phyloP scores from a whole-genome alignment of 2,888 invertebrate species.

The Pocota personata region DNA sequence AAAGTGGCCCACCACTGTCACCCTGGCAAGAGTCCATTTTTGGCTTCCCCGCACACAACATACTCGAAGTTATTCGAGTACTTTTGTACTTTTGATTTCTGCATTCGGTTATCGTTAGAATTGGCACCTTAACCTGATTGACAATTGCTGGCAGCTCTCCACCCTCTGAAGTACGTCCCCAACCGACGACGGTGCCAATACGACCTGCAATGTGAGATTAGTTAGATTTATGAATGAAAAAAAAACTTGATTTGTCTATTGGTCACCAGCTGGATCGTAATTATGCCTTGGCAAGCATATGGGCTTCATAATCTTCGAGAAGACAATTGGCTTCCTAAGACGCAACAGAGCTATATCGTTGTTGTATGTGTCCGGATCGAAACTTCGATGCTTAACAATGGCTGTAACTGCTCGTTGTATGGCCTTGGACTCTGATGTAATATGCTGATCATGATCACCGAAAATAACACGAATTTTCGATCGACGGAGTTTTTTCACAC shows the following conservation, averaged over 20 bases:
- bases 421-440: slow-evolving; percentile 90
- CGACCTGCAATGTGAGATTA: slow-evolving; percentile 77
- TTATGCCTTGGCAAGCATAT: slow-evolving; percentile 88
- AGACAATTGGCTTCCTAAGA: slow-evolving; percentile 90
- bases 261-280: slow-evolving; percentile 85
- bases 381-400: slow-evolving; percentile 91
- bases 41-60: slow-evolving; percentile 93
- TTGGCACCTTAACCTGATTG: slow-evolving; percentile 93
- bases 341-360: slow-evolving; percentile 92
- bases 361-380: slow-evolving; percentile 93
- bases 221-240: slow-evolving; percentile 18
- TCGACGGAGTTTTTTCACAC: slow-evolving; percentile 89
- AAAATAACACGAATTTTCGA: slow-evolving; percentile 92
- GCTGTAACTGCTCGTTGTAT: slow-evolving; percentile 92
- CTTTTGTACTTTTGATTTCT: slow-evolving; percentile 93
- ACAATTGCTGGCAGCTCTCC: slow-evolving; percentile 91
- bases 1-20: slow-evolving; percentile 93
- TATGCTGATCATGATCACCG: slow-evolving; percentile 93
- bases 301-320: slow-evolving; percentile 86
- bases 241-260: background rate
- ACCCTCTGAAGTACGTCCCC: slow-evolving; percentile 93
- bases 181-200: slow-evolving; percentile 91
- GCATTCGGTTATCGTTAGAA: slow-evolving; percentile 90
- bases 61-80: slow-evolving; percentile 91
- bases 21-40: slow-evolving; percentile 94